These are phyloP conservation scores for Lagorchestes hirsutus DNA, from an alignment of 2,797 vertebrate genomes.

Conservation along the genomic window DNA sequence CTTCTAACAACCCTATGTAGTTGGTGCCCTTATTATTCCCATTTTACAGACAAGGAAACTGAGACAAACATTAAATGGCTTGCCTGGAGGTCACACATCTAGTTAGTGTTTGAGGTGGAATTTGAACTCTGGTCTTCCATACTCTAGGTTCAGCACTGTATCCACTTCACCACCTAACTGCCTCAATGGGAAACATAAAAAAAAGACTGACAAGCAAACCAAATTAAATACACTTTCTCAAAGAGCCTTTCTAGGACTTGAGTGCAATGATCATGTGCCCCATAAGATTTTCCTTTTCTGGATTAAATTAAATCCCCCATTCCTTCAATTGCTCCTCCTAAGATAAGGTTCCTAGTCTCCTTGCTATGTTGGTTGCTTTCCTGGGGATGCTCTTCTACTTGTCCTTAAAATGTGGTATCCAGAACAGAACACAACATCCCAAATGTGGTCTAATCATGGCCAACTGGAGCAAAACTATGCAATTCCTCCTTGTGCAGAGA, in stretches of 20 bases:
- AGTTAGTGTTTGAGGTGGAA: background rate
- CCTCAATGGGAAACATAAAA: background rate
- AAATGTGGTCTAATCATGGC: background rate
- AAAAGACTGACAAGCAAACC: background rate
- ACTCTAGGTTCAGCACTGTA: background rate
- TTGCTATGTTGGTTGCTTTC: background rate
- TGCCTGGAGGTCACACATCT: background rate
- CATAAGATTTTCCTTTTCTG: background rate
- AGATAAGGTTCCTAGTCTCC: background rate
- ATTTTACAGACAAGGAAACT: background rate
- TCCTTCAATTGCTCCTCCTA: background rate
- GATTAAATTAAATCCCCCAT: background rate
- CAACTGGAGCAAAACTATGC: background rate
- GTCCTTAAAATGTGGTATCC: background rate
- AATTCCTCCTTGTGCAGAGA: background rate
- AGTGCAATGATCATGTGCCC: background rate
- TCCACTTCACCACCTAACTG: background rate
- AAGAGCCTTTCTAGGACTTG: background rate
- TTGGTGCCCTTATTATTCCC: background rate
- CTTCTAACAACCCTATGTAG: background rate
- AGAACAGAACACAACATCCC: background rate
- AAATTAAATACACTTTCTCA: background rate
- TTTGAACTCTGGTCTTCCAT: background rate
- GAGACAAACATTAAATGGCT: background rate
- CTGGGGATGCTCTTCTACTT: background rate